Conservation (phyloP, 1,140 invertebrate genomes). For the Stenopsyche tienmushanensis region DNA sequence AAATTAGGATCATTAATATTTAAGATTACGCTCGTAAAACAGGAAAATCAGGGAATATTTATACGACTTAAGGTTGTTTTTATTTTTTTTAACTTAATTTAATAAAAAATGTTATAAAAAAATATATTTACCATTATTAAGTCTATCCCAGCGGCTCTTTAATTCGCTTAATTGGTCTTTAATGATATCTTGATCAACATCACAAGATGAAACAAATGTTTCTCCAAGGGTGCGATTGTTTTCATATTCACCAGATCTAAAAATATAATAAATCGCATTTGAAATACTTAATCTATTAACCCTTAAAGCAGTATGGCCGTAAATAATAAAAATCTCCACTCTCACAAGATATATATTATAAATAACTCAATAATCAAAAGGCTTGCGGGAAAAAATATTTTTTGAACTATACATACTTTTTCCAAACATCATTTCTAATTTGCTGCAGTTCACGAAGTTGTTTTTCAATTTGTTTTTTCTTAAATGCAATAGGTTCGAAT, state of each 20-base stretch:
- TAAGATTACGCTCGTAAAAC: no score
- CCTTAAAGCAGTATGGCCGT: no score
- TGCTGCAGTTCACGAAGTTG: slow-evolving; percentile 87
- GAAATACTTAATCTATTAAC: no score
- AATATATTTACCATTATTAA: slow-evolving; percentile 71
- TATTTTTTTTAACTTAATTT: slow-evolving; percentile 1
- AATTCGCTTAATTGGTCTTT: slow-evolving; percentile 77
- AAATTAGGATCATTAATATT: background rate
- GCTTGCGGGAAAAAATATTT: background rate
- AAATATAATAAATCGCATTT: slow-evolving; percentile 15
- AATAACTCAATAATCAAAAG: background rate
- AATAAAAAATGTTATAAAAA: no score
- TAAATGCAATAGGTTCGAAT: slow-evolving; percentile 77
- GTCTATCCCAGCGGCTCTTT: slow-evolving; percentile 85
- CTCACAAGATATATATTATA: no score
- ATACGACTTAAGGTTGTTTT: background rate
- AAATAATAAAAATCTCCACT: no score
- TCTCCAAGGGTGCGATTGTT: slow-evolving; percentile 83
- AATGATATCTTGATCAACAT: slow-evolving; percentile 88
- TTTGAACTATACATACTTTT: slow-evolving; percentile 57
- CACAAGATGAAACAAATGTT: slow-evolving; percentile 80
- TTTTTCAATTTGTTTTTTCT: slow-evolving; percentile 83
- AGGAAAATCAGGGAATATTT: background rate
- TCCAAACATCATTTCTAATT: slow-evolving; percentile 91
- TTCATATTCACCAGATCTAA: slow-evolving; percentile 86